Conservation (phyloP, 2,888 invertebrate genomes). For the Drosophila seclusa region DNA sequence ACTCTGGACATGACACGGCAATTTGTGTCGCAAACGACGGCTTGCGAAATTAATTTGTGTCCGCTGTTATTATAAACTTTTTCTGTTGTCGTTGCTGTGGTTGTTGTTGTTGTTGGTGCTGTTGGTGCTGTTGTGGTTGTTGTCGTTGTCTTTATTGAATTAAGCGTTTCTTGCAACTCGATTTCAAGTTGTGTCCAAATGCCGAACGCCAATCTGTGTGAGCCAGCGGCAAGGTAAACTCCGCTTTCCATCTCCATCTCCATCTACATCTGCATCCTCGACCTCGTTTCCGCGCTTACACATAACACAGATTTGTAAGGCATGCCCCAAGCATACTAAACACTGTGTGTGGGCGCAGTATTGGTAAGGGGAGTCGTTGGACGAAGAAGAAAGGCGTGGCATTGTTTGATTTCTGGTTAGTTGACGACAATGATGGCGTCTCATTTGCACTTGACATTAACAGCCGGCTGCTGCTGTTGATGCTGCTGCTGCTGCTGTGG, state of each 20-base stretch:
- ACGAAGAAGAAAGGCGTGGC: constrained; percentile 26
- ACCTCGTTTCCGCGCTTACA: constrained; percentile 5
- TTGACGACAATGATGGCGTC: constrained; percentile 30
- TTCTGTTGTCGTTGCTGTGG: constrained; percentile 33
- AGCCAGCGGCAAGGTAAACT: constrained; percentile 64
- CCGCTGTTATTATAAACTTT: constrained; percentile 74
- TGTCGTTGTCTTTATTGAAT: constrained; percentile 67
- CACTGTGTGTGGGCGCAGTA: constrained; percentile 40
- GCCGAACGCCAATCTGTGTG: constrained; percentile 45
- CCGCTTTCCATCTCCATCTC: constrained; percentile 2
- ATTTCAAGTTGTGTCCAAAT: constrained; percentile 74
- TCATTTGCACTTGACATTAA: constrained; percentile 73
- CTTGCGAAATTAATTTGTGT: constrained; percentile 78
- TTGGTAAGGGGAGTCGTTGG: constrained; percentile 1
- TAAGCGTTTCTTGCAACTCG: constrained; percentile 65
- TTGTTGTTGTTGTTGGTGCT: constrained; percentile 27
- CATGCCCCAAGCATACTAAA: constrained; percentile 15
- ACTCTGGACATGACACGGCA: constrained; percentile 76
- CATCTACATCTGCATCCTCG: background rate
- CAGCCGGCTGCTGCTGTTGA: constrained; percentile 24
- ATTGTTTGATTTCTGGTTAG: constrained; percentile 35
- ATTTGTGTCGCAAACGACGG: constrained; percentile 75
- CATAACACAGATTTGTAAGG: background rate
- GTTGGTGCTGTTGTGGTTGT: constrained; percentile 32
- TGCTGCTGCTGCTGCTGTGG: background rate